Evolutionary conservation across 2,113 vertebrate genomes (phyloP).

Genomic region (Nothocercus nigrocapillus): DNA sequence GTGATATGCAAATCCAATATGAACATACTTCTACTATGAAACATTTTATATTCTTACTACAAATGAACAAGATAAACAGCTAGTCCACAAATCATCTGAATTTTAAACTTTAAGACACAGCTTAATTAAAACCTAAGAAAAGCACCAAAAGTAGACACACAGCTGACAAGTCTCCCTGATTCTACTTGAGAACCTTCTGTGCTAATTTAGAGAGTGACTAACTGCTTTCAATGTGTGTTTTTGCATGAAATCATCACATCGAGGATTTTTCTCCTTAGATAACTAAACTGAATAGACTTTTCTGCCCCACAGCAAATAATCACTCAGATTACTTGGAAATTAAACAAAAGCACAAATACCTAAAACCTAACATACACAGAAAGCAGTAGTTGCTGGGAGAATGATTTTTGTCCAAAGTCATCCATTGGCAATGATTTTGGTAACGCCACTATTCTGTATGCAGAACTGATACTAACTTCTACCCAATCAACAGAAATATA

Average conservation of each 20-base stretch:
- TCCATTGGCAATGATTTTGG: not conserved
- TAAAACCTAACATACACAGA: not conserved
- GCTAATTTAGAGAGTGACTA: conserved; percentile 27
- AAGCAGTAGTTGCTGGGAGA: not conserved
- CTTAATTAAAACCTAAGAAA: conserved; percentile 17
- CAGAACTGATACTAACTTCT: not conserved
- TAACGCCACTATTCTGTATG: not conserved
- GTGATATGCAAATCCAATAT: not conserved
- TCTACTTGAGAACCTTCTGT: conserved; percentile 39
- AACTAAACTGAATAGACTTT: not conserved
- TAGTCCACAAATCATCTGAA: not conserved
- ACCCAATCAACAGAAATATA: not conserved
- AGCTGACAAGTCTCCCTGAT: conserved; percentile 25
- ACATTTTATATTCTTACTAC: not conserved
- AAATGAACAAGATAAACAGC: not conserved
- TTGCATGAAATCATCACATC: not conserved
- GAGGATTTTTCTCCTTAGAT: not conserved
- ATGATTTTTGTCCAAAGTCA: not conserved
- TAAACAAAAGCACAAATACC: not conserved
- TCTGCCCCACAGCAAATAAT: not conserved
- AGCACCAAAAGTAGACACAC: conserved; percentile 27
- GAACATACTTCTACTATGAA: not conserved
- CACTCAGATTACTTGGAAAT: not conserved
- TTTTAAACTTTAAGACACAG: not conserved
- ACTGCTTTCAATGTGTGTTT: not conserved